Evolutionary conservation across 2,113 vertebrate genomes (phyloP).

Genomic region (Cepphus grylle): DNA sequence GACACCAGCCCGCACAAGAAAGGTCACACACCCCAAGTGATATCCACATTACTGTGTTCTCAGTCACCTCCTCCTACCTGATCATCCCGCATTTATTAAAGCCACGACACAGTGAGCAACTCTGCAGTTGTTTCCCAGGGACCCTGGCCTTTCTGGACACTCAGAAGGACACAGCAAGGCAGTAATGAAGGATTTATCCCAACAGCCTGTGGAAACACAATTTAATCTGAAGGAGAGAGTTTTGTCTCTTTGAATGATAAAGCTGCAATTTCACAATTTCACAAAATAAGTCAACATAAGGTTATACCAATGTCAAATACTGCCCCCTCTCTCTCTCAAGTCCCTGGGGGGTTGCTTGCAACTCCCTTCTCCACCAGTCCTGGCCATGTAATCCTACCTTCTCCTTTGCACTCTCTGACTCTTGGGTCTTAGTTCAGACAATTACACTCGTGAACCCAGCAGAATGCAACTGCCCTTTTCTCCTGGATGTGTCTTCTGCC

Average conservation of each 20-base stretch:
- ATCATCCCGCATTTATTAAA: neutral
- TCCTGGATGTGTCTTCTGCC: neutral
- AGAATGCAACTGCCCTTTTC: neutral
- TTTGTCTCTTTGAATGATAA: neutral
- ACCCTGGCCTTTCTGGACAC: neutral
- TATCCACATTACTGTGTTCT: neutral
- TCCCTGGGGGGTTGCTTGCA: neutral
- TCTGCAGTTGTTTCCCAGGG: neutral
- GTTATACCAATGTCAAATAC: neutral
- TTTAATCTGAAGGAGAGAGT: neutral
- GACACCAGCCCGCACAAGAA: neutral
- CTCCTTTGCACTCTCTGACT: neutral
- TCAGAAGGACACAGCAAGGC: neutral
- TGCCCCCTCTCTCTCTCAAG: neutral
- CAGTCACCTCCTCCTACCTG: neutral
- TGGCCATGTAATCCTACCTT: neutral
- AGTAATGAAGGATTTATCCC: neutral
- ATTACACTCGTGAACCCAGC: neutral
- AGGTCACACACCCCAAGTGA: neutral
- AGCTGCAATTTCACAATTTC: neutral
- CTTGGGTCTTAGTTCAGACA: rapidly evolving
- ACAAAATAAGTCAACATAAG: neutral
- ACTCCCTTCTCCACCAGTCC: neutral
- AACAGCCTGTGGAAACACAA: neutral
- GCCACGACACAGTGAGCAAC: neutral